Evolutionary conservation across 2,797 vertebrate species (phyloP).

Genomic region (Poliocrania exsul): DNA sequence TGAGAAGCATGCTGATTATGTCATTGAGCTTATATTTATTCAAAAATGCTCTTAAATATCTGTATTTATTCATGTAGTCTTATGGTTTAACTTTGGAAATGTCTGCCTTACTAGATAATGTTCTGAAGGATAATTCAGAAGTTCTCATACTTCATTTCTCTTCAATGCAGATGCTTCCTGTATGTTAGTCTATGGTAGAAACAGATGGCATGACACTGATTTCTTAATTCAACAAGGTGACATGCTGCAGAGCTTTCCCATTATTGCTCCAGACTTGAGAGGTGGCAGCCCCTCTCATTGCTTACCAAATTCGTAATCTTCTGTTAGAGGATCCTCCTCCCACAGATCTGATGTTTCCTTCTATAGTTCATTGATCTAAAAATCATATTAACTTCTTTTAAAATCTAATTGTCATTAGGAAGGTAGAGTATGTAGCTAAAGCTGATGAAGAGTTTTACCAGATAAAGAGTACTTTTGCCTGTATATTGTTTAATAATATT

Average conservation of each 20-base stretch:
- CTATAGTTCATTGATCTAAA: neutral
- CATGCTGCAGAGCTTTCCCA: neutral
- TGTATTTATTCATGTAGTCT: neutral
- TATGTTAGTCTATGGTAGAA: neutral
- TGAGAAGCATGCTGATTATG: neutral
- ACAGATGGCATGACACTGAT: neutral
- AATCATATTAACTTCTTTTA: neutral
- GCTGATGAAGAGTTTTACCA: neutral
- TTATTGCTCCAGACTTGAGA: neutral
- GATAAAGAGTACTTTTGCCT: neutral
- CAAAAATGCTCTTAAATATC: neutral
- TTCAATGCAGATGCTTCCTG: neutral
- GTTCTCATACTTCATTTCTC: neutral
- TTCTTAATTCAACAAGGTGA: neutral
- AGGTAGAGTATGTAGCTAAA: neutral
- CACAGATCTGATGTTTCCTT: neutral
- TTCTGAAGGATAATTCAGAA: neutral
- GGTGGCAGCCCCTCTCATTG: neutral
- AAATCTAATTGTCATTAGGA: neutral
- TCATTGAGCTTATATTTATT: neutral
- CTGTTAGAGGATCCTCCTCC: neutral
- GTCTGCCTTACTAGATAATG: neutral
- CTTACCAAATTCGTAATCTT: neutral
- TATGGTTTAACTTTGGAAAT: neutral
- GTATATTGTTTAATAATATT: neutral